These are phyloP conservation scores for Pectinophora gossypiella DNA, from an alignment of 1,140 invertebrate genomes.

Conservation along the genomic window DNA sequence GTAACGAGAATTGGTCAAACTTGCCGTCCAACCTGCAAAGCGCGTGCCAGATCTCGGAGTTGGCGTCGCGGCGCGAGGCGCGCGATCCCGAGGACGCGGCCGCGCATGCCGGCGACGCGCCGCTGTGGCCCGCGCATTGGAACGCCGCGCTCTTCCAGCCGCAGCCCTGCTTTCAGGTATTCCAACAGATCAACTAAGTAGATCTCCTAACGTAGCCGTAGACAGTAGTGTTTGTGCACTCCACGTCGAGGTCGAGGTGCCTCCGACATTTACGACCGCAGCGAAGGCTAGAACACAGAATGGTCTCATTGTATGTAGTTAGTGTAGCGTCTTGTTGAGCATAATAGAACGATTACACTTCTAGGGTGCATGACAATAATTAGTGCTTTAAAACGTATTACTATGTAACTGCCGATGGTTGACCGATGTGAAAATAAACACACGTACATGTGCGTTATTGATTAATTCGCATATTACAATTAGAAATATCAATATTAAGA, in stretches of 20 bases:
- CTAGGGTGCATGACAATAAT: conserved; percentile 71
- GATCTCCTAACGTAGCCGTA: conserved; percentile 41
- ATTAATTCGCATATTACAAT: background rate
- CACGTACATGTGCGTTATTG: background rate
- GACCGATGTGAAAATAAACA: background rate
- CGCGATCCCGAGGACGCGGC: conserved; percentile 25
- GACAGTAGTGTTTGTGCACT: conserved; percentile 36
- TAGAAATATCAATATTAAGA: background rate
- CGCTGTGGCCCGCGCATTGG: conserved; percentile 68
- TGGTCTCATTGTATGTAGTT: conserved; percentile 44
- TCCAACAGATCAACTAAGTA: conserved; percentile 75
- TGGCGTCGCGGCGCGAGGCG: conserved; percentile 45
- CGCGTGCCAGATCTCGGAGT: conserved; percentile 78
- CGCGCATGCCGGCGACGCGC: conserved; percentile 30
- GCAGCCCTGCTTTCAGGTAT: conserved; percentile 75
- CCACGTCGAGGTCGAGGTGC: no score
- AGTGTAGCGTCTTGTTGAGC: conserved; percentile 25
- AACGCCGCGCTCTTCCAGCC: conserved; percentile 63
- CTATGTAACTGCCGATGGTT: background rate
- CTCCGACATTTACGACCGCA: background rate
- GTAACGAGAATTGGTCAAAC: conserved; percentile 76
- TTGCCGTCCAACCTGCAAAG: conserved; percentile 76
- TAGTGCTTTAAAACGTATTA: conserved; percentile 49
- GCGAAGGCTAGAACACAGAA: conserved; percentile 27
- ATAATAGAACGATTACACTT: conserved; percentile 20